Evolutionary conservation across 2,888 invertebrate species (phyloP).

Genomic region (Adineta ricciae): DNA sequence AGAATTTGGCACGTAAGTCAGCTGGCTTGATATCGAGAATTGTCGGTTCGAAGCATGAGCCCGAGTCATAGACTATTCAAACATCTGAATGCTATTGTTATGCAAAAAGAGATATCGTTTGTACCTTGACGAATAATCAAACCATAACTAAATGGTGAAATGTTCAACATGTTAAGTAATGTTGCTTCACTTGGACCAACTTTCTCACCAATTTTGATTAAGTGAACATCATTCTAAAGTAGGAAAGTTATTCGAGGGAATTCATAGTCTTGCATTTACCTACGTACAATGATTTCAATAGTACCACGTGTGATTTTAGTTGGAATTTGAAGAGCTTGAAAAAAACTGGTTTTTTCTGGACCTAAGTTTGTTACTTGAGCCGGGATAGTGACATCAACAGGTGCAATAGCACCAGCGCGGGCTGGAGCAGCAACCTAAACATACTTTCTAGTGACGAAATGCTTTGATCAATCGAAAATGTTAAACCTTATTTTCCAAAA

Average conservation of each 20-base stretch:
- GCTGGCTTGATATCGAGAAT: slow-evolving; percentile 96
- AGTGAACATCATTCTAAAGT: slow-evolving; percentile 54
- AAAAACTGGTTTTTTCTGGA: slow-evolving; percentile 99
- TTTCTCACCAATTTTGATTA: slow-evolving; percentile 74
- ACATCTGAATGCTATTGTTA: too few species aligned
- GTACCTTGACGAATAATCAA: slow-evolving; percentile 71
- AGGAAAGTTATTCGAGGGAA: slow-evolving; percentile 3
- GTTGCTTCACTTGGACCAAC: slow-evolving; percentile 98
- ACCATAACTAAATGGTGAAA: slow-evolving; percentile 98
- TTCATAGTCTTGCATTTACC: neutral
- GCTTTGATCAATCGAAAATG: neutral
- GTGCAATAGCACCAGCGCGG: slow-evolving; percentile 90
- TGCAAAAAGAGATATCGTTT: too few species aligned
- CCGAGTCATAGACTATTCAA: slow-evolving; percentile 78
- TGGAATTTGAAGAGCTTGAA: slow-evolving; percentile 97
- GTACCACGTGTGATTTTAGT: slow-evolving; percentile 99
- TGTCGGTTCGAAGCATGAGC: slow-evolving; percentile 88
- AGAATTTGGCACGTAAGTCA: slow-evolving; percentile 77
- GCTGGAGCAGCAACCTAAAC: slow-evolving; percentile 67
- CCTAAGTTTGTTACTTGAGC: slow-evolving; percentile 96
- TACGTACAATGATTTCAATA: slow-evolving; percentile 87
- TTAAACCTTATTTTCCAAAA: slow-evolving; percentile 80
- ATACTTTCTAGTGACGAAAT: neutral
- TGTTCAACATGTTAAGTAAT: slow-evolving; percentile 97
- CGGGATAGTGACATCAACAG: slow-evolving; percentile 83